Evolutionary conservation across 1,140 invertebrate genomes (phyloP).

Genomic region (Cyrtorhinus lividipennis): DNA sequence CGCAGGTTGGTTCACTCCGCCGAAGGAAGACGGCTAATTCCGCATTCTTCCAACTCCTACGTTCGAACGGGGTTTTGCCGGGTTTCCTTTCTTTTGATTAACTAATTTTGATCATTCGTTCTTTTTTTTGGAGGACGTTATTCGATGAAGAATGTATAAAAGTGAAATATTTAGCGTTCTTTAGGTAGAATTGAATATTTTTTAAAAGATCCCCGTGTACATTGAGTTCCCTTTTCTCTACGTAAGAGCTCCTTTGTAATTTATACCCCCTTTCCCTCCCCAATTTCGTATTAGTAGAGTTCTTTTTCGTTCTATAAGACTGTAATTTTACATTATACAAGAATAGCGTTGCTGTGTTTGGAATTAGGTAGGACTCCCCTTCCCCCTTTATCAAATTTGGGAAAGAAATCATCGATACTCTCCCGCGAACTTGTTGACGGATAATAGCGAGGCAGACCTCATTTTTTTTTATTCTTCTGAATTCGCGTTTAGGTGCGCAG

Average conservation of each 20-base stretch:
- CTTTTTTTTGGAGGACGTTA: neutral
- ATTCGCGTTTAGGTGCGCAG: too few species aligned
- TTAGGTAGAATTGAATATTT: constrained; percentile 13
- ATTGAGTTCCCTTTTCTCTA: constrained; percentile 13
- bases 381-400: too few species aligned
- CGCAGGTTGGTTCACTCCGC: constrained; percentile 71
- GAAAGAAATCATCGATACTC: too few species aligned
- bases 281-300: constrained; percentile 13
- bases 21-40: constrained; percentile 70
- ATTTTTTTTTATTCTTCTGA: too few species aligned
- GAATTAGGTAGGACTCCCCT: neutral
- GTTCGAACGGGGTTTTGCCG: too few species aligned
- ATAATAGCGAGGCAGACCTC: too few species aligned
- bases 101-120: neutral
- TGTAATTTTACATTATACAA: constrained; percentile 13
- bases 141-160: constrained; percentile 16
- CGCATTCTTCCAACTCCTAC: too few species aligned
- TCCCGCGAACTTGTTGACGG: too few species aligned
- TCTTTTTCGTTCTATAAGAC: constrained; percentile 18
- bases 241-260: constrained; percentile 4
- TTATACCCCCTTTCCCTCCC: neutral
- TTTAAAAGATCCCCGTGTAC: constrained; percentile 14
- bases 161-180: constrained; percentile 11
- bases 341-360: constrained; percentile 2
- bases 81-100: too few species aligned